phyloP scores from a whole-genome alignment of 2,113 vertebrate genomes.

The Thinocorus orbignyianus region DNA sequence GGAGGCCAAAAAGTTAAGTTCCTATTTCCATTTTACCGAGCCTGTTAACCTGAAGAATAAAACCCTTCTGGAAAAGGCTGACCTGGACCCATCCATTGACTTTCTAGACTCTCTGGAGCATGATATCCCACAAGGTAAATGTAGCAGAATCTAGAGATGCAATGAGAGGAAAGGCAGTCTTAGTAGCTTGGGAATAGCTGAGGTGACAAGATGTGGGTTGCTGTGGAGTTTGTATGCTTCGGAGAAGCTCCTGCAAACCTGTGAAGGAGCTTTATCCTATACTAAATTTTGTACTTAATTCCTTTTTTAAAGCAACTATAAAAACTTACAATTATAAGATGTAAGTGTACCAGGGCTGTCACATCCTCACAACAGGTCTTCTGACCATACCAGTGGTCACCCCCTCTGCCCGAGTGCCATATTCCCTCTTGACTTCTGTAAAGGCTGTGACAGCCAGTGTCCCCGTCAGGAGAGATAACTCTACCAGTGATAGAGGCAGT shows the following conservation, averaged over 20 bases:
- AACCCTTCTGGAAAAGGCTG: slow-evolving; percentile 82
- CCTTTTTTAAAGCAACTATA: neutral
- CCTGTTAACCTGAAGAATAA: slow-evolving; percentile 81
- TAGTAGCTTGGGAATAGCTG: neutral
- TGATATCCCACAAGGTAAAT: slow-evolving; percentile 88
- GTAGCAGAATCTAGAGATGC: neutral
- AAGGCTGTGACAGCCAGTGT: neutral
- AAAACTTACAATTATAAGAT: neutral
- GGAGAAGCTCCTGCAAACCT: neutral
- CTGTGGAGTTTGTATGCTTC: neutral
- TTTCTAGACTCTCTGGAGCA: slow-evolving; percentile 89
- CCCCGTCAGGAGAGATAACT: neutral
- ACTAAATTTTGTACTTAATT: neutral
- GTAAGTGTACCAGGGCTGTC: neutral
- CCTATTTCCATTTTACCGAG: slow-evolving; percentile 87
- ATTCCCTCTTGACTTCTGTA: neutral
- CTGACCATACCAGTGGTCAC: neutral
- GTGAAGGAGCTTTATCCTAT: neutral
- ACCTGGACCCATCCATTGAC: slow-evolving; percentile 86
- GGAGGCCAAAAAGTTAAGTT: slow-evolving; percentile 84
- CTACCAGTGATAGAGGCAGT: neutral
- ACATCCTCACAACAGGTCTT: neutral
- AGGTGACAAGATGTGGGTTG: neutral
- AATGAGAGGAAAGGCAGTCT: neutral
- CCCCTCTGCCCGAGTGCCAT: neutral